These are phyloP conservation scores for Trachops cirrhosus DNA, from an alignment of 2,797 vertebrate genomes.

Conservation along the genomic window DNA sequence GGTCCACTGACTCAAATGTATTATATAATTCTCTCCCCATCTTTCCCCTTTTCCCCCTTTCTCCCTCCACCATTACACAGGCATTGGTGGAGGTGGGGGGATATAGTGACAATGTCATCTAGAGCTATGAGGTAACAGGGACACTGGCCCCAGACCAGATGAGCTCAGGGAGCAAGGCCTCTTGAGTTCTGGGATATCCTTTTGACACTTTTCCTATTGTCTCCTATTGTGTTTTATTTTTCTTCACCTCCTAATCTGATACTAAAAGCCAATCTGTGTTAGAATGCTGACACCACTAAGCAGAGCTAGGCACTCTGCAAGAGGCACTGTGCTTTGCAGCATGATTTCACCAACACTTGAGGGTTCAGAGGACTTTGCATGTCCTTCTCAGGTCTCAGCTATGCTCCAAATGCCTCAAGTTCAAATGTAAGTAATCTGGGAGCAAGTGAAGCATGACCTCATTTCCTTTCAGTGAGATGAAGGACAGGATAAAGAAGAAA, in stretches of 20 bases:
- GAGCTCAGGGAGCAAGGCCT: not conserved
- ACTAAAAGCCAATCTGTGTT: not conserved
- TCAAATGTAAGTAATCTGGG: not conserved
- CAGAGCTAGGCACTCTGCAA: not conserved
- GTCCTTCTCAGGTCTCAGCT: not conserved
- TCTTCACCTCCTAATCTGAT: not conserved
- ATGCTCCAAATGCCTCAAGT: not conserved
- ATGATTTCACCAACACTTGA: rapidly evolving
- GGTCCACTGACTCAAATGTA: not conserved
- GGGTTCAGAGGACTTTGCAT: no score
- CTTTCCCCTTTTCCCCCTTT: not conserved
- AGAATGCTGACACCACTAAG: not conserved
- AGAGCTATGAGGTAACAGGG: not conserved
- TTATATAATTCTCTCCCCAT: not conserved
- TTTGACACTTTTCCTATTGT: not conserved
- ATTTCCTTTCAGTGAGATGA: not conserved
- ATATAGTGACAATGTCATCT: rapidly evolving
- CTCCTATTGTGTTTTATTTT: not conserved
- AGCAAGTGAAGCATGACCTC: not conserved
- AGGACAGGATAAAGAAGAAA: not conserved
- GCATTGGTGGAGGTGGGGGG: rapidly evolving
- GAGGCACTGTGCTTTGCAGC: rapidly evolving
- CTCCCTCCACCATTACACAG: not conserved
- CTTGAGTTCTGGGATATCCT: not conserved
- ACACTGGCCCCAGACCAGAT: not conserved